Conservation (phyloP, 2,797 vertebrate species). For the Coregonus ussuriensis region DNA sequence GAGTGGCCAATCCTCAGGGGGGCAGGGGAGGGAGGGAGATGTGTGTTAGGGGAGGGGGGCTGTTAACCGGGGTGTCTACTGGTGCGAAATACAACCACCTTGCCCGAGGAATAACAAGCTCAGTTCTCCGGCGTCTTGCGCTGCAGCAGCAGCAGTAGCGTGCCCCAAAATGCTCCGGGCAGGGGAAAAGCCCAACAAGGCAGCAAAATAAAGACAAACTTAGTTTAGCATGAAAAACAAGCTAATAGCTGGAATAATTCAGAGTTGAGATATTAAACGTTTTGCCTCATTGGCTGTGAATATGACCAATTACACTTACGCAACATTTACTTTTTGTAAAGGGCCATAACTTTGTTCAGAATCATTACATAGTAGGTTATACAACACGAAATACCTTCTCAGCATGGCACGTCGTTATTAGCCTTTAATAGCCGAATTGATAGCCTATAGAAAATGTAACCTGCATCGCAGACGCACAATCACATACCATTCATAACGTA, state of each 20-base stretch:
- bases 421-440: too few species aligned
- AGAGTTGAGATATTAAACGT: not conserved
- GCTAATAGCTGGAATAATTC: constrained; percentile 49
- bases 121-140: constrained; percentile 2
- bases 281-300: not conserved
- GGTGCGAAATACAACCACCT: constrained; percentile 40
- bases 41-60: not conserved
- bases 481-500: too few species aligned
- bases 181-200: constrained; percentile 28
- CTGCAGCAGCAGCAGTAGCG: not conserved
- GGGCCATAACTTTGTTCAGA: not conserved
- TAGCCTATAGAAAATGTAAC: too few species aligned
- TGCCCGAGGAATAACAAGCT: constrained; percentile 53
- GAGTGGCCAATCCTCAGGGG: constrained; percentile 60
- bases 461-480: too few species aligned
- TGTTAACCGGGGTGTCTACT: constrained; percentile 21
- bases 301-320: not conserved
- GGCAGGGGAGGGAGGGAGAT: constrained; percentile 1
- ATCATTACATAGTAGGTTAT: not conserved
- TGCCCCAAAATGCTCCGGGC: constrained; percentile 21
- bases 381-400: too few species aligned
- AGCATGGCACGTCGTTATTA: too few species aligned
- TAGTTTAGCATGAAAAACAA: constrained; percentile 34
- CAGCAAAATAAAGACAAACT: constrained; percentile 22
- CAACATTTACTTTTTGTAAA: not conserved